These are phyloP conservation scores for Venusia cambrica DNA, from an alignment of 2,888 invertebrate species.

Conservation along the genomic window DNA sequence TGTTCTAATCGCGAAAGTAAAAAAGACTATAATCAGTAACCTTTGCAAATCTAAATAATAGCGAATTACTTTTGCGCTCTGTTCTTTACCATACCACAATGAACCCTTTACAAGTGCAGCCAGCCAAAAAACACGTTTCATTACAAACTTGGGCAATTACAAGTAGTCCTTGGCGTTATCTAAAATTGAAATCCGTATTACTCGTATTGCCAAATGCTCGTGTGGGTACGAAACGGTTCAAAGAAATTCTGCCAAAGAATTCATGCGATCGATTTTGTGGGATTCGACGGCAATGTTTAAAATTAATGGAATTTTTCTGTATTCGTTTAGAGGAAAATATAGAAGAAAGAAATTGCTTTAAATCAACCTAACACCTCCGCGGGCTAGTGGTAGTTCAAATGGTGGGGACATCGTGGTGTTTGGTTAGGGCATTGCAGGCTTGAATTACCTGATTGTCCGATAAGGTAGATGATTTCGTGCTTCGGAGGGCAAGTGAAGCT, in stretches of 20 bases:
- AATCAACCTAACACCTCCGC: too few relatives aligned
- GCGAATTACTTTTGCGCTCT: slow-evolving; percentile 2
- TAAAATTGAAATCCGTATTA: slow-evolving; percentile 62
- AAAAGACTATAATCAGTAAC: too few relatives aligned
- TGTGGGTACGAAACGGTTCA: slow-evolving; percentile 30
- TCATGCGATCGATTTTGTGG: slow-evolving; percentile 15
- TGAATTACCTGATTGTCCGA: too few relatives aligned
- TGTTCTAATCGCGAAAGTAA: too few relatives aligned
- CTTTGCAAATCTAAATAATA: too few relatives aligned
- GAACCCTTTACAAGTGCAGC: slow-evolving; percentile 16
- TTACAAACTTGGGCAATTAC: slow-evolving; percentile 49
- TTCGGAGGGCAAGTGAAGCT: too few relatives aligned
- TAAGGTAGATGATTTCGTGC: too few relatives aligned
- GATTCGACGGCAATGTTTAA: slow-evolving; percentile 6
- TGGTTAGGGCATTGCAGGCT: too few relatives aligned
- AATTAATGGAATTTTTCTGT: slow-evolving; percentile 1
- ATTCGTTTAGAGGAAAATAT: neutral
- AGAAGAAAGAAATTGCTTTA: neutral
- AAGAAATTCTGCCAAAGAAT: slow-evolving; percentile 27
- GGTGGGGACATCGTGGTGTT: too few relatives aligned
- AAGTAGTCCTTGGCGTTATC: slow-evolving; percentile 53
- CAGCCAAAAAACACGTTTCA: slow-evolving; percentile 32
- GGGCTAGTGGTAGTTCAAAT: too few relatives aligned
- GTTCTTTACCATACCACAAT: slow-evolving; percentile 11
- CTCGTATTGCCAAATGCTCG: slow-evolving; percentile 49